Conservation (phyloP, 2,113 vertebrate genomes). For the Dicaeum eximium region DNA sequence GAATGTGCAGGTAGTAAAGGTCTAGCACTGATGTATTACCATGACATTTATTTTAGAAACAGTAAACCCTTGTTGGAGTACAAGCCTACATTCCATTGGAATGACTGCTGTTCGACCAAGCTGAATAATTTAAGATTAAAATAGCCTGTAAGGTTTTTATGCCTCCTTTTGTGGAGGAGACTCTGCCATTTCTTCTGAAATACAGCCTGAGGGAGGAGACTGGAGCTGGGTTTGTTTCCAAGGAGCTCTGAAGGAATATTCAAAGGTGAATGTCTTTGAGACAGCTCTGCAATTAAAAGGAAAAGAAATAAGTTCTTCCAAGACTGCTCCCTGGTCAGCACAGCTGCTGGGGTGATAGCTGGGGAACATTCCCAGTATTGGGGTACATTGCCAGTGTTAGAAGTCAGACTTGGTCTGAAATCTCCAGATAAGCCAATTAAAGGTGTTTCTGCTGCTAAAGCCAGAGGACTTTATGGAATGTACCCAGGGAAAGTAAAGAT, state of each 20-base stretch:
- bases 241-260: neutral
- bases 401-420: neutral
- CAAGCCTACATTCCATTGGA: slow-evolving; percentile 20
- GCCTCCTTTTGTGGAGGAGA: neutral
- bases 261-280: neutral
- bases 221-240: neutral
- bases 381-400: neutral
- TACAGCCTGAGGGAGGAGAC: neutral
- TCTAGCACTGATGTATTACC: neutral
- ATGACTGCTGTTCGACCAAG: neutral
- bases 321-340: neutral
- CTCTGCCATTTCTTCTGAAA: neutral
- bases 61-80: slow-evolving; percentile 5
- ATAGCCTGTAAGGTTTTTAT: slow-evolving; percentile 3
- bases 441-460: neutral
- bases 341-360: neutral
- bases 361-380: neutral
- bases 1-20: slow-evolving; percentile 1
- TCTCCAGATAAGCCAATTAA: neutral
- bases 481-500: neutral
- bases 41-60: slow-evolving; percentile 35
- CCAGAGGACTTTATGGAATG: neutral
- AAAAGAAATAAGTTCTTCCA: neutral
- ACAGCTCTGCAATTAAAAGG: neutral
- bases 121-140: slow-evolving; percentile 10